Evolutionary conservation across 2,113 vertebrate genomes (phyloP).

Genomic region (Tringa solitaria): DNA sequence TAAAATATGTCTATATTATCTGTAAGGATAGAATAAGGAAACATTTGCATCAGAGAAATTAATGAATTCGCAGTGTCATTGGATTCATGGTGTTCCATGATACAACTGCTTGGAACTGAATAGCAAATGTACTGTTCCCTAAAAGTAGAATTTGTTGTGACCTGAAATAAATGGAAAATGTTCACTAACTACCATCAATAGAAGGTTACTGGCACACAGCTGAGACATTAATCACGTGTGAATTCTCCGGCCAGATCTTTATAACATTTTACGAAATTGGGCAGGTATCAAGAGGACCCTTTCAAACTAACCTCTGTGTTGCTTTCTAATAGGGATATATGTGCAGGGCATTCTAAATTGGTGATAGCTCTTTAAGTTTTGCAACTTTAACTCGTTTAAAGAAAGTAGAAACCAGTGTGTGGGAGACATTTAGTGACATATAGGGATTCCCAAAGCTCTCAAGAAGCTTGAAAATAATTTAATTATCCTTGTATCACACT

Average conservation of each 20-base stretch:
- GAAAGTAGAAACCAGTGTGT: not conserved
- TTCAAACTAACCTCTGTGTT: not conserved
- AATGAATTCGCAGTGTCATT: not conserved
- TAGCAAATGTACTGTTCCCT: not conserved
- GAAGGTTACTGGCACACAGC: not conserved
- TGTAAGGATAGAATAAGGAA: not conserved
- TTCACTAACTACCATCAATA: not conserved
- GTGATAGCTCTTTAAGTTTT: not conserved
- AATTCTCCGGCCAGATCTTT: not conserved
- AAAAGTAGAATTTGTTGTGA: not conserved
- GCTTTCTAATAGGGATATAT: not conserved
- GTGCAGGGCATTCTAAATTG: not conserved
- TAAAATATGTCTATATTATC: not conserved
- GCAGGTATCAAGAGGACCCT: not conserved
- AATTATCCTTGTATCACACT: not conserved
- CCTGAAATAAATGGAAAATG: not conserved
- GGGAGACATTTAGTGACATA: not conserved
- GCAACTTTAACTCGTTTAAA: not conserved
- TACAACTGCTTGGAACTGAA: not conserved
- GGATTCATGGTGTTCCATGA: not conserved
- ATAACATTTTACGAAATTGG: not conserved
- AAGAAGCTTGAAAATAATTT: conserved; percentile 12
- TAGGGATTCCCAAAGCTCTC: not conserved
- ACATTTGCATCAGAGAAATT: not conserved
- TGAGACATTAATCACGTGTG: not conserved